Evolutionary conservation across 1,140 invertebrate genomes (phyloP), one percentile per base, ranked within the genome.

Genomic region (Adelges cooleyi): DNA sequence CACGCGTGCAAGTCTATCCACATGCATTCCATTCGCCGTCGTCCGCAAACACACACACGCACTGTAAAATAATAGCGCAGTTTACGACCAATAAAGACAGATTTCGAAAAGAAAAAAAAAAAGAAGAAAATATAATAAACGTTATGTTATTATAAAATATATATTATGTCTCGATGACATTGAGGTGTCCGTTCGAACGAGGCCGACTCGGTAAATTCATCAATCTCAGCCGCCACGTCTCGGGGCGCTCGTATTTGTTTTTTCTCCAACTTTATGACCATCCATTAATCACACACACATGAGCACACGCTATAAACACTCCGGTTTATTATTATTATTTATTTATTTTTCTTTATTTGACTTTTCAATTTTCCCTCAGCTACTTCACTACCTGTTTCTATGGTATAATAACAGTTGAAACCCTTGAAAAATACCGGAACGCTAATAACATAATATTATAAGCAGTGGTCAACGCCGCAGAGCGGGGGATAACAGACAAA

Each of bases 291-390:
- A 59, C 29, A 33, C 11, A 6, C 29, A 33, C 29, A 33, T 38
- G n/a, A 17, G 54, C 54, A 59, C 54, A 59, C 54, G 40, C 54
- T 59, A 44, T 56, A 56, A 56, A 44, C 53, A 38, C 54, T 59
- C 40, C 23, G 54, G 20, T 59, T 59, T 33, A 33, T 33, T 33
- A 33, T 46, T 59, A 59, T 59, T 59, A 59, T 59, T 59, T 56
- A 56, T 56, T 56, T 56, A 56, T 56, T 59, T 40, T 59, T 46
- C 54, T 59, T 59, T 59, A 59, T 46, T 56, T 56, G 40, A 59
- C 54, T 46, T 59, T 59, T 59, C 54, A 59, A 59, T 59, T 46
- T 59, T n/a, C 22, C 54, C 54, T 40, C 54, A 33, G 40, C 54
- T 46, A 44, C 42, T 20, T 33, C 11, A 33, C 29, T 11, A 6